These are phyloP conservation scores for Drosophila quinaria DNA, from an alignment of 2,888 invertebrate species.

Conservation along the genomic window DNA sequence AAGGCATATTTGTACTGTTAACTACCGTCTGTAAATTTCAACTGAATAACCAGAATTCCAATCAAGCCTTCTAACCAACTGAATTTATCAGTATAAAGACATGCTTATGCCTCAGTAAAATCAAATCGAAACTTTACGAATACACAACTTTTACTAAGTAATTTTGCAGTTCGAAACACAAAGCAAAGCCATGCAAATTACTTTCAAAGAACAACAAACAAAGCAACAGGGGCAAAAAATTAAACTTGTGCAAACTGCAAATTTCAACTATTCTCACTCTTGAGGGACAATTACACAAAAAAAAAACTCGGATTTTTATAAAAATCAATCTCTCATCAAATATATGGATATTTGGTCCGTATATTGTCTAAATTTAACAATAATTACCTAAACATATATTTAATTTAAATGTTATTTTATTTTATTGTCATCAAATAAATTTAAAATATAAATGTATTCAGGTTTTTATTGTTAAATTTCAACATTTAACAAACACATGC, in stretches of 20 bases:
- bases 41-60: neutral
- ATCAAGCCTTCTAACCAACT: neutral
- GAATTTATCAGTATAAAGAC: neutral
- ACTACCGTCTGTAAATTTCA: neutral
- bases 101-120: conserved; percentile 13
- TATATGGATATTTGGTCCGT: too few species aligned
- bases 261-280: conserved; percentile 23
- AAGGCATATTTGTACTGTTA: neutral
- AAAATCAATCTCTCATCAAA: neutral
- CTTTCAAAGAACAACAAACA: conserved; percentile 34
- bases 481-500: too few species aligned
- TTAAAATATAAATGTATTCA: too few species aligned
- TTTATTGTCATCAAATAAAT: too few species aligned
- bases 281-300: neutral
- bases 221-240: conserved; percentile 12
- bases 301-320: neutral
- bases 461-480: too few species aligned
- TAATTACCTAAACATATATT: too few species aligned
- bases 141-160: conserved; percentile 36
- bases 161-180: conserved; percentile 10
- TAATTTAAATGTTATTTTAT: too few species aligned
- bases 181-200: conserved; percentile 47
- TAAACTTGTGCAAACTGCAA: conserved; percentile 35
- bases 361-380: too few species aligned
- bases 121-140: conserved; percentile 34